Base-by-base conservation (phyloP, 2,888 invertebrate species). In the Colostygia pectinataria region DNA sequence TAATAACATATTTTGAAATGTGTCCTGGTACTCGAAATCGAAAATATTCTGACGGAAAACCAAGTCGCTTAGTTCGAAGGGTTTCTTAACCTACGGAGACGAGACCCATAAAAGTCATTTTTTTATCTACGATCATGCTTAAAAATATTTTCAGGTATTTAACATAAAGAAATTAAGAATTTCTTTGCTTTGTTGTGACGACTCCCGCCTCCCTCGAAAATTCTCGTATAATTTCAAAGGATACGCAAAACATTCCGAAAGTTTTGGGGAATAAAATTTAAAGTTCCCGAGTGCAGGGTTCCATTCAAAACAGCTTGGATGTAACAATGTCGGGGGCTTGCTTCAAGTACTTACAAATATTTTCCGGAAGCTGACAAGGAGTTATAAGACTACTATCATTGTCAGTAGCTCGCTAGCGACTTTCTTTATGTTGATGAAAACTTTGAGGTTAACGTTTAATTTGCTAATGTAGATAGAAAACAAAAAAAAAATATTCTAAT, bases 251-350 rank as follows among this genome's bases (percentile, higher is more conserved):
- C 23, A 41, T 41, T 32, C 32, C 41, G 23, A 46, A 51, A 27
- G 29, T 37, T 36, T 28, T 10, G 13, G 18, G 8, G 37, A 41
- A 37, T 46, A 46, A 51, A 46, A 46, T 42, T 40, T 60, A 62
- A 63, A 62, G 60, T 63, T 65, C 32, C 31, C 39, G 31, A 43
- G 34, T 51, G 39, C 45, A 33, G 8, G 9, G 29, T 31, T 44
- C 15, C 31, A 33, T 51, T 53, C 48, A 43, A 52, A 55, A 43
- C 37, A 51, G 32, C 37, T 41, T 44, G 40, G 14, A 6, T 40
- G 34, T 23, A 40, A 39, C 39, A 33, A 40, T 37, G 29, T 29
- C 24, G 36, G 29, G 20, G 9, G 28, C n/a, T 46, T 15, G 42
- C 40, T 47, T 43, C 28, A 38, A 53, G 50, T 44, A 31, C 20